Percentiles rank a stretch among this genome's conserved stretches.
Evolutionary conservation across 2,797 vertebrate genomes (phyloP).

Genomic region (Danio jaintianensis): DNA sequence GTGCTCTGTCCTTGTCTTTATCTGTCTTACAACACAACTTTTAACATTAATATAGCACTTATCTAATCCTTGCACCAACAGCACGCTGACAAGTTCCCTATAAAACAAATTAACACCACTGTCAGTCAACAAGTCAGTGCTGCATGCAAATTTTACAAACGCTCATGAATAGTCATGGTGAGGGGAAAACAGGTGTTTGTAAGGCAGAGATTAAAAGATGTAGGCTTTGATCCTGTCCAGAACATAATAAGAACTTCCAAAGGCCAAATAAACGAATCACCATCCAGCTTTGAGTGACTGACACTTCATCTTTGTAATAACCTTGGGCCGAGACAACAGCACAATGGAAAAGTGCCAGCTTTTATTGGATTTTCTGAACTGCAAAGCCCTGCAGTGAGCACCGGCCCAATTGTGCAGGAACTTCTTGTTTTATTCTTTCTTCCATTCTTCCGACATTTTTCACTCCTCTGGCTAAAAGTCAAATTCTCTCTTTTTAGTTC

Average conservation of each 20-base stretch:
- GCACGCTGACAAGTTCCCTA: not conserved
- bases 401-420: slow-evolving; percentile 39
- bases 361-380: slow-evolving; percentile 56
- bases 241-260: slow-evolving; percentile 20
- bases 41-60: slow-evolving; percentile 17
- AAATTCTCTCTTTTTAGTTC: slow-evolving; percentile 17
- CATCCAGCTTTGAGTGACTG: slow-evolving; percentile 42
- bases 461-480: slow-evolving; percentile 6
- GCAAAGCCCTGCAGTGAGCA: slow-evolving; percentile 31
- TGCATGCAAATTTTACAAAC: slow-evolving; percentile 28
- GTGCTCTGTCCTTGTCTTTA: not conserved
- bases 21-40: not conserved
- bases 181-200: slow-evolving; percentile 31
- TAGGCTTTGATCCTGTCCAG: slow-evolving; percentile 15
- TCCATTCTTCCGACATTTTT: slow-evolving; percentile 17
- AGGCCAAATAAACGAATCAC: slow-evolving; percentile 32
- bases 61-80: slow-evolving; percentile 3
- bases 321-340: slow-evolving; percentile 31
- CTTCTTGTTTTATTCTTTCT: slow-evolving; percentile 25
- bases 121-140: slow-evolving; percentile 17
- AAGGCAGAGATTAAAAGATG: slow-evolving; percentile 28
- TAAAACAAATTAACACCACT: slow-evolving; percentile 23
- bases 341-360: slow-evolving; percentile 36
- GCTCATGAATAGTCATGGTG: slow-evolving; percentile 25
- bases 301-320: slow-evolving; percentile 52